Conservation (phyloP, 2,797 vertebrate species). For the Neosilurus mollespiculum region DNA sequence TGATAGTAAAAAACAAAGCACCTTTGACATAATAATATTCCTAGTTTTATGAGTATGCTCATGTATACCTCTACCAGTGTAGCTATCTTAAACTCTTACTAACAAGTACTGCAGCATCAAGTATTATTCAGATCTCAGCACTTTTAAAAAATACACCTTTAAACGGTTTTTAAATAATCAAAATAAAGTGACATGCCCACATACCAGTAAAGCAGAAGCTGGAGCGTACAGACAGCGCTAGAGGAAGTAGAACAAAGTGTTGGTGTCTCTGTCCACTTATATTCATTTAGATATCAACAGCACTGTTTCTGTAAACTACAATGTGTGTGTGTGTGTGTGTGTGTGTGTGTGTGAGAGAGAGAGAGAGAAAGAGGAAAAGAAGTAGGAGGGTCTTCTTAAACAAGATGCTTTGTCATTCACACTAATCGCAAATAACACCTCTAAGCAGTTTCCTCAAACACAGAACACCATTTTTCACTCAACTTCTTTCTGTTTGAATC, state of each 20-base stretch:
- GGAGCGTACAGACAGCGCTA: not conserved
- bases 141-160: not conserved
- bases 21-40: not conserved
- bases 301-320: not conserved
- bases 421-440: too few species aligned
- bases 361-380: not conserved
- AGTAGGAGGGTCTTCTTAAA: not conserved
- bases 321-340: not conserved
- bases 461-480: not conserved
- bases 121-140: not conserved
- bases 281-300: not conserved
- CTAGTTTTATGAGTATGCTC: not conserved
- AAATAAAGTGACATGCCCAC: not conserved
- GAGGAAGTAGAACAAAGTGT: conserved; percentile 34
- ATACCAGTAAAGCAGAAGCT: conserved; percentile 35
- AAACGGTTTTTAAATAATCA: not conserved
- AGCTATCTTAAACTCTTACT: not conserved
- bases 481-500: not conserved
- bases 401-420: conserved; percentile 19
- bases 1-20: not conserved
- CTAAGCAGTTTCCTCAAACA: not conserved
- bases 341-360: not conserved
- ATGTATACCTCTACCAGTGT: not conserved
- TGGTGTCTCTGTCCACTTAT: conserved; percentile 4
- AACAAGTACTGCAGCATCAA: not conserved